These are phyloP conservation scores for Pterois miles DNA, from an alignment of 2,797 vertebrate genomes.

Conservation along the genomic window DNA sequence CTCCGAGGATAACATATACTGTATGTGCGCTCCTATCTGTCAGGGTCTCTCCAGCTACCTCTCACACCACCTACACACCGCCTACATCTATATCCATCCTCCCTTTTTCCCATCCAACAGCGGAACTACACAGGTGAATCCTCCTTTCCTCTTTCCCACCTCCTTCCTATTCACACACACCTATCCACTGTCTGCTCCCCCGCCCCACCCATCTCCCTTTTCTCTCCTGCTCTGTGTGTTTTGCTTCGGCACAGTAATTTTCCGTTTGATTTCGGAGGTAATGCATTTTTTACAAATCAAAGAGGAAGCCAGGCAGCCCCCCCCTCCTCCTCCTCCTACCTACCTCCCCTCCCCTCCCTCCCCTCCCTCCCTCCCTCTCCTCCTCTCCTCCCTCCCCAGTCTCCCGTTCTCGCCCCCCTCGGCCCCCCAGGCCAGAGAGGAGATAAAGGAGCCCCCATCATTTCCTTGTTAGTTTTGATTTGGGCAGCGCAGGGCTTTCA, in stretches of 20 bases:
- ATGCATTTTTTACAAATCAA: conserved; percentile 96
- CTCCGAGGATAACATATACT: conserved; percentile 54
- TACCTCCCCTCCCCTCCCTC: conserved; percentile 10
- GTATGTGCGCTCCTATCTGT: conserved; percentile 49
- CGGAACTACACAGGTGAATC: conserved; percentile 73
- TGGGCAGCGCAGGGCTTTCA: conserved; percentile 94
- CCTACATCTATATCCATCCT: conserved; percentile 65
- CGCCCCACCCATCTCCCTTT: conserved; percentile 58
- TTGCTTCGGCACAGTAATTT: conserved; percentile 87
- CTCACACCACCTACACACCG: conserved; percentile 57
- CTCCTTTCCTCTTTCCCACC: conserved; percentile 67
- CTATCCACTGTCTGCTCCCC: conserved; percentile 54
- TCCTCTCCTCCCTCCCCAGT: conserved; percentile 64
- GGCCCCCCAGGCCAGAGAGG: conserved; percentile 86
- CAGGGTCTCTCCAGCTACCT: conserved; percentile 50
- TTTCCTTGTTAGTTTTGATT: conserved; percentile 98
- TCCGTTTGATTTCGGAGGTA: conserved; percentile 94
- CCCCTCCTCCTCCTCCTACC: conserved; percentile 41
- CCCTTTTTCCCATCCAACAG: conserved; percentile 34
- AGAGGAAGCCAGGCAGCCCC: conserved; percentile 85
- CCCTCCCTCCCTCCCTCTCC: conserved; percentile 10
- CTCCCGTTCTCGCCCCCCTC: conserved; percentile 74
- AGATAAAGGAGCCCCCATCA: conserved; percentile 92
- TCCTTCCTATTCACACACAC: conserved; percentile 62
- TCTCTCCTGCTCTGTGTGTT: conserved; percentile 75